phyloP scores from a whole-genome alignment of 2,888 invertebrate species.

The Acleris emargana region DNA sequence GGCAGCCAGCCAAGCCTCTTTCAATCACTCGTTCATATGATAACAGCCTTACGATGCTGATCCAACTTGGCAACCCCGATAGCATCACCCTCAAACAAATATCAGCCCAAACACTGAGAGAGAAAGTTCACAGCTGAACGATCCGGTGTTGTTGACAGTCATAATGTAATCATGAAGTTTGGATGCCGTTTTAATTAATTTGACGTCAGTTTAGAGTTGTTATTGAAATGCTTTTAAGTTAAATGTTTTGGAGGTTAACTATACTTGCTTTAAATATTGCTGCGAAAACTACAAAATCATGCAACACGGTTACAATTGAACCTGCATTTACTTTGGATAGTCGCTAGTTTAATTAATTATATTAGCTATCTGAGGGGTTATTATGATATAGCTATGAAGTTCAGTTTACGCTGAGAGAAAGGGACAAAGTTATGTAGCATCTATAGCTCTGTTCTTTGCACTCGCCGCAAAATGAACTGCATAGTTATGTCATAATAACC shows the following conservation, averaged over 20 bases:
- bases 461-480: too few species aligned
- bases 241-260: background rate
- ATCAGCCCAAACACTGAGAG: background rate
- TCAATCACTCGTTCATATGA: slow-evolving; percentile 33
- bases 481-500: too few species aligned
- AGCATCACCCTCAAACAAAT: background rate
- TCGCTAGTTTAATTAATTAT: too few species aligned
- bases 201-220: slow-evolving; percentile 21
- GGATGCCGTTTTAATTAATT: slow-evolving; percentile 29
- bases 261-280: background rate
- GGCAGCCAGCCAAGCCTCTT: slow-evolving; percentile 24
- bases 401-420: too few species aligned
- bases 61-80: slow-evolving; percentile 21
- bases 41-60: slow-evolving; percentile 29
- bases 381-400: too few species aligned
- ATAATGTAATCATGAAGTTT: slow-evolving; percentile 25
- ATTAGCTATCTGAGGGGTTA: too few species aligned
- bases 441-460: too few species aligned
- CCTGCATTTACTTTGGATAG: too few species aligned
- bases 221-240: slow-evolving; percentile 20
- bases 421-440: too few species aligned
- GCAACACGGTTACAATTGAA: background rate
- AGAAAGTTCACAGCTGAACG: background rate
- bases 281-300: background rate
- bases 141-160: slow-evolving; percentile 12